A percentile compares a stretch with the other conserved stretches of the same genome.
phyloP scores from a whole-genome alignment of 2,797 vertebrate genomes.

The Enteromius afrohamiltoni region DNA sequence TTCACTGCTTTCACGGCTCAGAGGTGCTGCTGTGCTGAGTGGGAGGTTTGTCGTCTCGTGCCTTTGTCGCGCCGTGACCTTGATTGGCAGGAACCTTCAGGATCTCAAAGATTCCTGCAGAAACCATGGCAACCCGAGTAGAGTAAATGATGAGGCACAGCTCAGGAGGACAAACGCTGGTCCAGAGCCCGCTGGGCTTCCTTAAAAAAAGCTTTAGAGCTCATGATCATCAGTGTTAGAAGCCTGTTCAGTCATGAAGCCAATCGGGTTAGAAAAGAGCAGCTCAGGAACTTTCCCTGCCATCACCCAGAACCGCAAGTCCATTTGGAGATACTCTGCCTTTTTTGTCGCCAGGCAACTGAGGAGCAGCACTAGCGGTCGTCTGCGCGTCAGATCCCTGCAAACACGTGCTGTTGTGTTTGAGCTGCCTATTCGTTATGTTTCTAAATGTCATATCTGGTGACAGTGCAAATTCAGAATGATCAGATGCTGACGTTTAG shows the following conservation, averaged over 20 bases:
- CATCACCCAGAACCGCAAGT: background rate
- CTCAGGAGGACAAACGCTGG: conserved; percentile 44
- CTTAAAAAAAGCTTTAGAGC: background rate
- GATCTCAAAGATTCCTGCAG: conserved; percentile 62
- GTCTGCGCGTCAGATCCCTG: background rate
- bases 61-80: conserved; percentile 77
- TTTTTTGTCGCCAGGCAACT: conserved; percentile 37
- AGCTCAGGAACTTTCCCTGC: background rate
- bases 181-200: background rate
- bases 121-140: conserved; percentile 79
- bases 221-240: too few relatives aligned
- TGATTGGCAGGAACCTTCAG: conserved; percentile 71
- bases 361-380: background rate
- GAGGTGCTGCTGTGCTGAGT: conserved; percentile 52
- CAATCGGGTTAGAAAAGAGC: background rate
- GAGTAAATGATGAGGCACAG: conserved; percentile 68
- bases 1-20: conserved; percentile 32
- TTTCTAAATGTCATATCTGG: conserved; percentile 31
- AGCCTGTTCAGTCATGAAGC: too few relatives aligned
- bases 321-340: background rate
- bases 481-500: conserved; percentile 5
- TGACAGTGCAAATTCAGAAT: background rate
- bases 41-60: conserved; percentile 74
- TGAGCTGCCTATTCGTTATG: background rate
- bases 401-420: background rate